Evolutionary conservation across 37 sponge, comb jelly and placozoan species (phyloP), one percentile per base, ranked within the genome.

Genomic region (Halichondria panicea): DNA sequence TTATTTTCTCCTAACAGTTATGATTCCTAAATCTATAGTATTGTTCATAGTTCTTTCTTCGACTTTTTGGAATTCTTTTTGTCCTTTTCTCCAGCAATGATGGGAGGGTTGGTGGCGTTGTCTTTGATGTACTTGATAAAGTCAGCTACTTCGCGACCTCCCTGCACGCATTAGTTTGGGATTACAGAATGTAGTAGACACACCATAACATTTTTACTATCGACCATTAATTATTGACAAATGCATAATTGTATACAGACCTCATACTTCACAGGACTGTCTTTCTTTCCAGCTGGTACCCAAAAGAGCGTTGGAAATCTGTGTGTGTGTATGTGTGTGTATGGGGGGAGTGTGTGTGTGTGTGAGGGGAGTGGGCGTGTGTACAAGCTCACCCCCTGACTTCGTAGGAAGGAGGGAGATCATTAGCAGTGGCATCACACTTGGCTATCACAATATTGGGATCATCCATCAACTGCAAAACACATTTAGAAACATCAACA

Each of bases 341-440:
- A 73, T 41, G 12, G 12, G 25, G 25, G 7, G 25, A 7, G 25
- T 24, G 21, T 22, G 8, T 24, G 60, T 24, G 25, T 58, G 21
- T 58, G 27, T 22, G n/a, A n/a, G 25, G 12, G n/a, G 25, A 58
- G 6, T 58, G 8, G n/a, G 25, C 25, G 7, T 27, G 27, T 59
- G 25, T 7, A 2, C 35, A 3, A 13, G 80, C 92, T 88, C 40
- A 94, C 95, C 95, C 95, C 61, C 70, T 37, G 66, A 94, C 92
- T 74, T 88, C 61, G 41, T 84, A 94, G 6, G 4, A 1, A 28
- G 91, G 68, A 61, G 92, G 95, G 43, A 72, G 80, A 61, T 94
- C 95, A 80, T 94, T 94, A 22, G 91, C 91, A 70, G 95, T 94
- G 48, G 92, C 95, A 84, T 94, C 95, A 33, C 74, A 76, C 80